Base-by-base conservation (phyloP, 2,113 vertebrate genomes). In the Lycocorax pyrrhopterus region DNA sequence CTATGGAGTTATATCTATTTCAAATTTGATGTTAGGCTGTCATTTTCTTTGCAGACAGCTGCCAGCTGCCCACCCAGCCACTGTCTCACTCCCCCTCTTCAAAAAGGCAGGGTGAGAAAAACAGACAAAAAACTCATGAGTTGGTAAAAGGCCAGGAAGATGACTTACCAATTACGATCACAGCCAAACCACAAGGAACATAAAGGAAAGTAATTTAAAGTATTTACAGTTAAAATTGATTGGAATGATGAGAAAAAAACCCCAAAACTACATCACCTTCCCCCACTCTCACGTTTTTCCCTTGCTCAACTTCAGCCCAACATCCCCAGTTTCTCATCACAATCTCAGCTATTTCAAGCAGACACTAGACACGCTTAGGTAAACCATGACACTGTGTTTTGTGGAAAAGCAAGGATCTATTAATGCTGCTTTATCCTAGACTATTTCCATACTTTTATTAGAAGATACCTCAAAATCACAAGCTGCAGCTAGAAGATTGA, bases 261-360 rank as follows among this genome's bases (percentile, higher is more conserved):
- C 29, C 16, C 33, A 39, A 83, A 73, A 35, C 29, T 41, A 51
- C 32, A 56, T 6, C 35, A 52, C 10, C 27, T 62, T 63, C 7
- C 15, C 33, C 6, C 7, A 32, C 7, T 44, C 9, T 35, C 37
- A 46, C 0, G 0, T 56, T 82, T 51, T 67, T 58, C 33, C 5
- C 26, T 35, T 27, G 14, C 22, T 76, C 63, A 72, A 1, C 16
- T 64, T 73, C 49, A 59, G 4, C 46, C 33, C 13, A 63, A 26
- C 7, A 49, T 32, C 19, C 12, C 17, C 17, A 53, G 58, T 5
- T 60, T 35, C 27, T 81, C 47, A 43, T 19, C 44, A 51, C 29
- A 60, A 25, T 66, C 46, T 66, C 47, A 64, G 58, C 30, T 39
- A 26, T 68, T 73, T 56, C 62, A n/a, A 78, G 32, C 19, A 80